Evolutionary conservation across 2,797 vertebrate species (phyloP).

Genomic region (Eurystomus glaucurus): DNA sequence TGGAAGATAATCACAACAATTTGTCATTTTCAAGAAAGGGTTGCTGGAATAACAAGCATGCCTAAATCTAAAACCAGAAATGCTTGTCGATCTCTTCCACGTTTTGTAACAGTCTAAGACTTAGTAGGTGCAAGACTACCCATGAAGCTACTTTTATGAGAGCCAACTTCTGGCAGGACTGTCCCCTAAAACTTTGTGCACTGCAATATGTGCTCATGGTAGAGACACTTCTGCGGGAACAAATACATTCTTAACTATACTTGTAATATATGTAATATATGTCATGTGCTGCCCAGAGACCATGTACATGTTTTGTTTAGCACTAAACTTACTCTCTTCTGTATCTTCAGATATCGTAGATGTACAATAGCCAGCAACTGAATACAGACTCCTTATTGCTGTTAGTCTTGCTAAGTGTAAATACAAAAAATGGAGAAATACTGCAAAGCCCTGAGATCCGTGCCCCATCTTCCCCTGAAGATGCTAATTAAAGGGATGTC

Average conservation of each 20-base stretch:
- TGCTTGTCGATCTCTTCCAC: rapidly evolving
- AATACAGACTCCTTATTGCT: background rate
- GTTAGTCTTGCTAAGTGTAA: background rate
- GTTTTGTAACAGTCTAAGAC: background rate
- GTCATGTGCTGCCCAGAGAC: background rate
- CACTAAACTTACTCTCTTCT: background rate
- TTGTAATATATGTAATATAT: background rate
- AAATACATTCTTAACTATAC: background rate
- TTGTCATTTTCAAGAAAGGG: background rate
- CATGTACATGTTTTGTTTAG: background rate
- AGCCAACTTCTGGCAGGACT: background rate
- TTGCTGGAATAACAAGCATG: background rate
- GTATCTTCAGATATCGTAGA: background rate
- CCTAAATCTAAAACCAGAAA: background rate
- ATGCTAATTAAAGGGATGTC: conserved; percentile 11
- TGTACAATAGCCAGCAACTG: background rate
- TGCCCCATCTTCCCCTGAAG: background rate
- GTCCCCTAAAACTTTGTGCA: background rate
- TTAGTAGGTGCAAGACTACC: background rate
- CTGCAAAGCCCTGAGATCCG: background rate
- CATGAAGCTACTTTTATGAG: background rate
- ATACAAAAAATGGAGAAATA: background rate
- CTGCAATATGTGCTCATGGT: background rate
- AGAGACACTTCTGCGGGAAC: background rate
- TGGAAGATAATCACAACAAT: background rate